Evolutionary conservation across 2,113 vertebrate genomes (phyloP).

Genomic region (human (Homo sapiens)): DNA sequence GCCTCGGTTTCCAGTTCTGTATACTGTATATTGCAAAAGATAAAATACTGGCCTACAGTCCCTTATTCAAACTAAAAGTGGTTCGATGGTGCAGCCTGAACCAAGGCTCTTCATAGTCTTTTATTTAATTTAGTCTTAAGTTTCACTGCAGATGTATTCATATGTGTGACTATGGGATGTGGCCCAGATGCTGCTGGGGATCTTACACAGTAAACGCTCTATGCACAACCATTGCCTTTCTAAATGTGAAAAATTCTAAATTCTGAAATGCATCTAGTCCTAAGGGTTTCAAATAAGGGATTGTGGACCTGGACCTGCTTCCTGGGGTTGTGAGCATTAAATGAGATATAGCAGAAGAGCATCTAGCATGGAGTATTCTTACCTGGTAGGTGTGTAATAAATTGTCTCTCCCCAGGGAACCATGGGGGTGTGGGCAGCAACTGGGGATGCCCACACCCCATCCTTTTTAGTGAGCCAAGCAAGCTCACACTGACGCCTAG

Average conservation of each 20-base stretch:
- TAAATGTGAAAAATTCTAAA: not conserved
- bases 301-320: not conserved
- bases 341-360: not conserved
- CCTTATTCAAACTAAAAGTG: not conserved
- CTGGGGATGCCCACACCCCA: not conserved
- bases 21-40: not conserved
- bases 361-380: not conserved
- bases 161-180: not conserved
- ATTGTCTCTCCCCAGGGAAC: not conserved
- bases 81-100: not conserved
- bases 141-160: not conserved
- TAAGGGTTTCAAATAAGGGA: not conserved
- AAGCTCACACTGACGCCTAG: conserved; percentile 71
- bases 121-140: not conserved
- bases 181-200: not conserved
- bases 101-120: not conserved
- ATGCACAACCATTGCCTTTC: not conserved
- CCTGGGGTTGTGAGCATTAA: not conserved
- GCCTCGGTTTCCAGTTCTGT: not conserved
- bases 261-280: not conserved
- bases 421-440: not conserved
- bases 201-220: not conserved
- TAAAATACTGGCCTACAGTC: not conserved
- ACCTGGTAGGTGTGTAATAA: not conserved
- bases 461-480: not conserved